Evolutionary conservation across 2,113 vertebrate species (phyloP), one percentile per base, ranked within the genome.

Genomic region (Clarias macrocephalus): DNA sequence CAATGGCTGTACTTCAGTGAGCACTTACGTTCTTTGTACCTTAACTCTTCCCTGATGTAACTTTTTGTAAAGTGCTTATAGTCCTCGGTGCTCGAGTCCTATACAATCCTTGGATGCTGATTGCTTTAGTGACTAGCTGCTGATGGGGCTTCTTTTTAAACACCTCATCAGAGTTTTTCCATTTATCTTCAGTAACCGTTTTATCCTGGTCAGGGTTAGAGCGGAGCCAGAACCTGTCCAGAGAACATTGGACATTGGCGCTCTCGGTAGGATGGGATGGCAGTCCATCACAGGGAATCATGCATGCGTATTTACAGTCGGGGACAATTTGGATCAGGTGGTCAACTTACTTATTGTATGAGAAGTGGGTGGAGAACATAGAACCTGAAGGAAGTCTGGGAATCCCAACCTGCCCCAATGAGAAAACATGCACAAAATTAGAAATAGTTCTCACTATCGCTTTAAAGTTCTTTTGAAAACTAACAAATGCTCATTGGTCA

Each of bases 41-140:
- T n/a, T 33, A 52, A 30, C 18, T 56, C 18, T 79, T 77, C 62
- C 60, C 16, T 10, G 5, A 28, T 77, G 59, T 52, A 33, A 8
- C 73, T 80, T 85, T 15, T 30, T 52, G 33, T 62, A 72, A 56
- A 56, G 52, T 84, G 82, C 66, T 73, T 85, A 56, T 79, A 79
- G 60, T 7, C 33, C 25, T 37, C 65, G 8, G 5, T 57, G n/a
- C 82, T 70, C 7, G 30, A 80, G 21, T 79, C 72, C 21, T 30
- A 15, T 54, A 63, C n/a, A 66, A 66, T 21, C 5, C 48, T 79
- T 15, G 11, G 18, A 10, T 37, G 56, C 15, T 7, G 13, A 62
- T 37, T 80, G 57, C 79, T 80, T 80, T 60, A 60, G 18, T 37
- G 57, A 37, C 79, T 33, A 60, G 9, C 56, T 80, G 79, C 79